Conservation (phyloP, 2,113 vertebrate species). For the Xenopus tropicalis region DNA sequence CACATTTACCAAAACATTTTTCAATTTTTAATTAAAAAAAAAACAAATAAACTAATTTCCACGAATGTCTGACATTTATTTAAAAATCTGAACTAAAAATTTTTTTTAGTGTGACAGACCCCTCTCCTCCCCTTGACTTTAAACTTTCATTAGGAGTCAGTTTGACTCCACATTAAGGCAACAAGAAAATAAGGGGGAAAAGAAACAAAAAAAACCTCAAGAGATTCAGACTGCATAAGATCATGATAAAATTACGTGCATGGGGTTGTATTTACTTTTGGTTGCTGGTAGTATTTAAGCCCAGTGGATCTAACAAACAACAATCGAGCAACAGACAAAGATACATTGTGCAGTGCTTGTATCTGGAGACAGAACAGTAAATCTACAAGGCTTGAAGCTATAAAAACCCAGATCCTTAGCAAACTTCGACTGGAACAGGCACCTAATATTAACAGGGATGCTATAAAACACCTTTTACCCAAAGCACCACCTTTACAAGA, state of each 20-base stretch:
- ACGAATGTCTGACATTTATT: no score
- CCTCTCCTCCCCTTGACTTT: slow-evolving; percentile 51
- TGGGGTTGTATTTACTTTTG: slow-evolving; percentile 73
- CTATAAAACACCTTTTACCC: slow-evolving; percentile 89
- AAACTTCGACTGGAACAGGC: slow-evolving; percentile 94
- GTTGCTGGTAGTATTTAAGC: slow-evolving; percentile 74
- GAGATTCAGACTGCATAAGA: slow-evolving; percentile 60
- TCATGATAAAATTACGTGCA: slow-evolving; percentile 74
- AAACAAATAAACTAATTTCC: no score
- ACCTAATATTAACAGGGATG: slow-evolving; percentile 93
- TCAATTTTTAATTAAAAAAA: no score
- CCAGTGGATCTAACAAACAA: slow-evolving; percentile 76
- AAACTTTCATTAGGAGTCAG: not conserved
- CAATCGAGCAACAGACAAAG: slow-evolving; percentile 72
- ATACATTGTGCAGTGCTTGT: slow-evolving; percentile 85
- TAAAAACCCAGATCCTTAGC: slow-evolving; percentile 94
- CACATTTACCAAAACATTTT: no score
- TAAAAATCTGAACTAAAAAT: no score
- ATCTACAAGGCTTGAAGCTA: slow-evolving; percentile 88
- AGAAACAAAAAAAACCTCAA: slow-evolving; percentile 45
- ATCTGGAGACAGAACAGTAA: slow-evolving; percentile 89
- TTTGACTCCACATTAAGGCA: slow-evolving; percentile 49
- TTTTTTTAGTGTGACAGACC: slow-evolving; percentile 80
- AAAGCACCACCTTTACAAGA: slow-evolving; percentile 92
- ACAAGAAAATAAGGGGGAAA: slow-evolving; percentile 26